Conservation (phyloP, 2,797 vertebrate genomes). For the Enteromius viviparus region DNA sequence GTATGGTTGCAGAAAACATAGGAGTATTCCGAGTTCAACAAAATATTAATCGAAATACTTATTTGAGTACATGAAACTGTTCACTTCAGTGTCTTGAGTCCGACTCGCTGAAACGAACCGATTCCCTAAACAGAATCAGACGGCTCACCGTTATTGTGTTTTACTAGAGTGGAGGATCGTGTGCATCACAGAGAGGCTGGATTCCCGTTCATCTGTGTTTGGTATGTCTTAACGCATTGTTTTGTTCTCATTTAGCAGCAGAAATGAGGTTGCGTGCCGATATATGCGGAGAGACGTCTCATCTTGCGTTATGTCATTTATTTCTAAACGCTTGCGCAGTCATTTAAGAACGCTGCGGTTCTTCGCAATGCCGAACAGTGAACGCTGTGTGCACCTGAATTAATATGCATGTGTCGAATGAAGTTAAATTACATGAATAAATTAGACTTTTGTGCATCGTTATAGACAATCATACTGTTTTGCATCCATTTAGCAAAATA, state of each 20-base stretch:
- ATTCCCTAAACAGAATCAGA: background rate
- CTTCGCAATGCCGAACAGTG: background rate
- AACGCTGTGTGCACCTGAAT: slow-evolving; percentile 21
- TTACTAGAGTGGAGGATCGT: slow-evolving; percentile 57
- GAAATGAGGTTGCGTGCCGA: background rate
- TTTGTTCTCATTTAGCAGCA: background rate
- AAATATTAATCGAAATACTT: no score
- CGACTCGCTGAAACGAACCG: slow-evolving; percentile 1
- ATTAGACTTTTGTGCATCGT: background rate
- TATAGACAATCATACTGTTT: background rate
- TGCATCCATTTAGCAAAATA: background rate
- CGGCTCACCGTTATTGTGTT: slow-evolving; percentile 24
- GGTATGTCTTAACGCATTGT: slow-evolving; percentile 66
- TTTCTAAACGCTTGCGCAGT: slow-evolving; percentile 32
- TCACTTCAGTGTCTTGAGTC: background rate
- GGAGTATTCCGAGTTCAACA: background rate
- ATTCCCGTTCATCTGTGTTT: slow-evolving; percentile 29
- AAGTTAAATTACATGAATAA: background rate
- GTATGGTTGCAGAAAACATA: background rate
- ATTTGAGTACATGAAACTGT: background rate
- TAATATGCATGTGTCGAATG: slow-evolving; percentile 24
- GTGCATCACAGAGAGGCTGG: slow-evolving; percentile 53
- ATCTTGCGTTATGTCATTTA: background rate
- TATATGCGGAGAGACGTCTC: background rate
- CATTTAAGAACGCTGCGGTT: background rate